A percentile compares a stretch with the other conserved stretches of the same genome.
Conservation (phyloP, 2,113 vertebrate genomes). For the Dicentrarchus labrax region DNA sequence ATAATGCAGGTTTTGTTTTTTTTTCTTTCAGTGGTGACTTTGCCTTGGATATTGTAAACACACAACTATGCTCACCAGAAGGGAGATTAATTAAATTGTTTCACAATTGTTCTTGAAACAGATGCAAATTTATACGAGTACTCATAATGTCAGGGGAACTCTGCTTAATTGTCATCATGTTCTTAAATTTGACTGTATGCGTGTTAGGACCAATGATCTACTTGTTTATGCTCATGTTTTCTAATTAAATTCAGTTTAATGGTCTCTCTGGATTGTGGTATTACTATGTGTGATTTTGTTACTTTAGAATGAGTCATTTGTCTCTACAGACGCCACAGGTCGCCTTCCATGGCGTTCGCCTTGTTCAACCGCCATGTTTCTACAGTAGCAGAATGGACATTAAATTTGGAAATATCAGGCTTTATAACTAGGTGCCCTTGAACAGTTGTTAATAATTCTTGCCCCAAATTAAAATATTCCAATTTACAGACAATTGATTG, state of each 20-base stretch:
- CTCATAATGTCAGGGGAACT: background rate
- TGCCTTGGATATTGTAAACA: constrained; percentile 46
- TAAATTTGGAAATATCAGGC: too few species aligned
- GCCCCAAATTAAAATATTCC: too few species aligned
- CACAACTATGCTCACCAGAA: constrained; percentile 14
- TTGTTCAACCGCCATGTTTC: too few species aligned
- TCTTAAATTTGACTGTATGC: constrained; percentile 39
- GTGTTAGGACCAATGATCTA: constrained; percentile 58
- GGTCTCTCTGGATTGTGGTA: constrained; percentile 24
- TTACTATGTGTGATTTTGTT: background rate
- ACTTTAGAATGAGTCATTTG: too few species aligned
- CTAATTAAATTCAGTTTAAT: constrained; percentile 72
- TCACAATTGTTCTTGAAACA: constrained; percentile 9
- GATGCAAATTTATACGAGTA: constrained; percentile 25
- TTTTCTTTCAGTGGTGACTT: constrained; percentile 3
- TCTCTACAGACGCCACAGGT: too few species aligned
- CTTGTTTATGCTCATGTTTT: constrained; percentile 65
- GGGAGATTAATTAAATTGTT: background rate
- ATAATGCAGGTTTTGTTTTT: constrained; percentile 15
- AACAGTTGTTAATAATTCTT: too few species aligned
- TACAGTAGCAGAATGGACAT: too few species aligned
- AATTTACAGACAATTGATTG: too few species aligned
- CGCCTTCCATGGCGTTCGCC: too few species aligned
- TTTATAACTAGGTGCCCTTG: too few species aligned
- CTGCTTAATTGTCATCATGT: constrained; percentile 29